Evolutionary conservation across 2,113 vertebrate genomes (phyloP), one percentile per base, ranked within the genome.

Genomic region (Ceyx cyanopectus): DNA sequence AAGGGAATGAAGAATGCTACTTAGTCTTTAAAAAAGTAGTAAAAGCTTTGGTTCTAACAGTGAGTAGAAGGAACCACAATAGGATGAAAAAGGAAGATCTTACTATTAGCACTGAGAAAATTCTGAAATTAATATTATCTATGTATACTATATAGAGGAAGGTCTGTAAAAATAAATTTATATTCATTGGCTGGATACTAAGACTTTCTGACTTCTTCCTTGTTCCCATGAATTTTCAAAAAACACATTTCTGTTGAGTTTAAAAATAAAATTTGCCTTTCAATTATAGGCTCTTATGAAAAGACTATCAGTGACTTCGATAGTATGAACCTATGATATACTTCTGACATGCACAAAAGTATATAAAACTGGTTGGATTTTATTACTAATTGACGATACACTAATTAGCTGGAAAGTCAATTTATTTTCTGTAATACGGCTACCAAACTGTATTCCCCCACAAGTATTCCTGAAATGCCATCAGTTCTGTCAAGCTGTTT

Each of bases 391-490:
- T 74, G 29, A 53, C 50, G 1, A 3, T 32, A 62, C 37, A 37
- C 45, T 85, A 68, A 93, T 87, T 85, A 94, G 6, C 41, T 70
- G n/a, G 24, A 62, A 76, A 89, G 16, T 65, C 27, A 51, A 22
- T 91, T 89, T 69, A 74, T 87, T 92, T 85, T 66, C 68, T 66
- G 41, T 73, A 51, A 80, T 82, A 24, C 77, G 43, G 72, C 51
- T 82, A 56, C 65, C 56, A 80, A 26, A 66, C 58, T 79, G 14
- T 77, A 82, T 51, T 92, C 87, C 67, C 45, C 45, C 37, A 73
- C 50, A 79, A 89, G 45, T 50, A 27, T 46, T 87, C 37, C 51
- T n/a, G 61, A 94, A 93, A 95, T 92, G 91, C 57, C 89, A 94
- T 24, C 32, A 53, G 6, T 72, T 85, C 58, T 89, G 60, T 63